Conservation (phyloP, 2,888 invertebrate genomes). For the Pteria penguin region DNA sequence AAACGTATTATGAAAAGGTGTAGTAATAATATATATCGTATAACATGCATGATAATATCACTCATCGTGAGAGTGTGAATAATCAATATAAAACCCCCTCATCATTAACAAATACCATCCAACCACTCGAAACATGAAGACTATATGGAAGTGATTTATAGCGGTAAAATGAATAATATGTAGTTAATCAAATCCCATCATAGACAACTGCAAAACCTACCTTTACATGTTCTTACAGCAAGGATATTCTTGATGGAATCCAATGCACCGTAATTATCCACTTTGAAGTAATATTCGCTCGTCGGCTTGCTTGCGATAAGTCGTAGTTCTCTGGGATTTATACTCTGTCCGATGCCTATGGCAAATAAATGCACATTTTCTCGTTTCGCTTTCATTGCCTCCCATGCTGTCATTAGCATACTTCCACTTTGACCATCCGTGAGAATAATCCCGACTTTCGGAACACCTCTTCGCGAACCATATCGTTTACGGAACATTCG, state of each 20-base stretch:
- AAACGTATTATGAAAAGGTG: no score
- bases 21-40: no score
- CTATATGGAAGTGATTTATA: no score
- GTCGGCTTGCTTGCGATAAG: constrained; percentile 64
- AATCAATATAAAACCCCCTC: no score
- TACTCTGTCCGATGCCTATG: constrained; percentile 66
- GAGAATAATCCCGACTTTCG: constrained; percentile 65
- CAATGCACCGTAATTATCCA: constrained; percentile 62
- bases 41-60: no score
- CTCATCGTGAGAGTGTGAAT: no score
- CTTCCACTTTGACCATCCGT: constrained; percentile 70
- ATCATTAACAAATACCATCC: no score
- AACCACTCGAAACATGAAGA: no score
- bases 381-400: constrained; percentile 62
- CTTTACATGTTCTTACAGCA: constrained; percentile 65
- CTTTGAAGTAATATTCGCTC: constrained; percentile 61
- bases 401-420: constrained; percentile 58
- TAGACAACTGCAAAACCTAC: no score
- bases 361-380: constrained; percentile 65
- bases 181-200: no score
- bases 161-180: no score
- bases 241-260: constrained; percentile 65
- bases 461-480: constrained; percentile 63
- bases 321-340: constrained; percentile 64
- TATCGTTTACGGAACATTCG: constrained; percentile 55